phyloP scores from a whole-genome alignment of 2,113 vertebrate genomes.

The Actenoides lindsayi region DNA sequence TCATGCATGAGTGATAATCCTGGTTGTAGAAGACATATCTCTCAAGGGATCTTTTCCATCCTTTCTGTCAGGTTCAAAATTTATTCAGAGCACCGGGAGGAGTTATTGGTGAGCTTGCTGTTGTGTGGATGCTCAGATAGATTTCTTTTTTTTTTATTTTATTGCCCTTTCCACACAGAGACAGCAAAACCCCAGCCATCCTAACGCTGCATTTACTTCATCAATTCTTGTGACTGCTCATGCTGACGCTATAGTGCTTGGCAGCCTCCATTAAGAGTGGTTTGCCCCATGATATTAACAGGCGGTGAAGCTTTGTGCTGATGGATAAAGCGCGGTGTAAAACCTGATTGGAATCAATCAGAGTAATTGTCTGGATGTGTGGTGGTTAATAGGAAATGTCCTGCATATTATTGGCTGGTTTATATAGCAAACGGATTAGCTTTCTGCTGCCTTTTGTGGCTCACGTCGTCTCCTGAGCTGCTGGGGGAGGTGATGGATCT shows the following conservation, averaged over 20 bases:
- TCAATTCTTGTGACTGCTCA: constrained; percentile 47
- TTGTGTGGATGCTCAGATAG: background rate
- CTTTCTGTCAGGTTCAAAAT: background rate
- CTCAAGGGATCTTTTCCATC: background rate
- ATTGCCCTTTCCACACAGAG: background rate
- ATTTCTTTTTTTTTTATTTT: background rate
- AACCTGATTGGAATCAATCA: constrained; percentile 63
- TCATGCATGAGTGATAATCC: rapidly evolving
- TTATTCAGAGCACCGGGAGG: background rate
- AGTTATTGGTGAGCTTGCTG: background rate
- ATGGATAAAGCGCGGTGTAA: constrained; percentile 45
- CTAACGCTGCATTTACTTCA: background rate
- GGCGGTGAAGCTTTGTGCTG: constrained; percentile 31
- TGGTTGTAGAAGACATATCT: background rate
- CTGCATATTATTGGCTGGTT: constrained; percentile 47
- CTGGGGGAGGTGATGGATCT: background rate
- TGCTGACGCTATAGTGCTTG: background rate
- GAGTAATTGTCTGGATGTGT: constrained; percentile 43
- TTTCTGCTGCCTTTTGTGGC: background rate
- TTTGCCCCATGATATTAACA: background rate
- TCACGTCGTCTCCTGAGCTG: background rate
- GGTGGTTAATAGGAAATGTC: constrained; percentile 51
- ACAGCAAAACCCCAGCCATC: background rate
- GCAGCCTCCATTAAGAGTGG: constrained; percentile 34
- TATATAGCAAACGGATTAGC: background rate